Evolutionary conservation across 2,888 invertebrate genomes (phyloP).

Genomic region (Gymnosoma rotundatum): DNA sequence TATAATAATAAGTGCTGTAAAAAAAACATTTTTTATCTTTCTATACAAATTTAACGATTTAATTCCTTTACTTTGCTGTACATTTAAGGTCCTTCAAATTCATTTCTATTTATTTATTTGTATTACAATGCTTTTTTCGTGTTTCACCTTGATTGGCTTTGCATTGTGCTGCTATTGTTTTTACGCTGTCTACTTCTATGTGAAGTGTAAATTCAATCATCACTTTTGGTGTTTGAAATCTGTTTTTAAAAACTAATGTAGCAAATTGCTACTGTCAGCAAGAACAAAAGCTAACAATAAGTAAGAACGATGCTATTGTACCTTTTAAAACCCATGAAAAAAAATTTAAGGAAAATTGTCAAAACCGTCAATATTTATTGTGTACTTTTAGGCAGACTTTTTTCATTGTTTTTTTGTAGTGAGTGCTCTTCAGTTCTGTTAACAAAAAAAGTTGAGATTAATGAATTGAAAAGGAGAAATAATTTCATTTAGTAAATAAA

Average conservation of each 20-base stretch:
- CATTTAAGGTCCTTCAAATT: constrained; percentile 9
- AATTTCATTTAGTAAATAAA: no score
- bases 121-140: constrained; percentile 33
- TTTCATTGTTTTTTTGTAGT: constrained; percentile 7
- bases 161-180: constrained; percentile 34
- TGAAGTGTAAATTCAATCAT: constrained; percentile 64
- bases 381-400: not conserved
- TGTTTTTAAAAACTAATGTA: constrained; percentile 51
- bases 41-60: not conserved
- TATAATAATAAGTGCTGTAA: no score
- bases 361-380: constrained; percentile 46
- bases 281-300: constrained; percentile 23
- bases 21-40: no score
- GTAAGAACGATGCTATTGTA: not conserved
- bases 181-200: constrained; percentile 13
- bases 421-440: no score
- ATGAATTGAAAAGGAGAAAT: no score
- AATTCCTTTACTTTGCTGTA: constrained; percentile 10
- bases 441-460: no score
- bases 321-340: not conserved
- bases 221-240: constrained; percentile 58
- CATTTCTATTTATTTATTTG: constrained; percentile 57
- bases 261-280: constrained; percentile 49
- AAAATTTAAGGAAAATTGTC: constrained; percentile 30
- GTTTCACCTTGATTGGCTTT: constrained; percentile 50